phyloP scores from a whole-genome alignment of 1,140 invertebrate species.

The Papilio aristodemus region DNA sequence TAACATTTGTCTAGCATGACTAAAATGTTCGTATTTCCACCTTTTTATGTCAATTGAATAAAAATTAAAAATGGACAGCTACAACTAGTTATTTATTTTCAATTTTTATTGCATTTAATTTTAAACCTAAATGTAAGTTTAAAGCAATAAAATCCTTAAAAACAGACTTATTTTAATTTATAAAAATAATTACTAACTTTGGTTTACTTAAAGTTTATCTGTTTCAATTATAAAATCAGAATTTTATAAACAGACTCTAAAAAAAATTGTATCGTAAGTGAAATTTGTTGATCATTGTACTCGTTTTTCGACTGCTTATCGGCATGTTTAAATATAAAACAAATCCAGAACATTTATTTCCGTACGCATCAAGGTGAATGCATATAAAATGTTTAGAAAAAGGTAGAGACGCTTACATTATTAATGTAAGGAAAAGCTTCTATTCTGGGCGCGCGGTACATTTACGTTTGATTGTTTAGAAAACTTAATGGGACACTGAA shows the following conservation, averaged over 20 bases:
- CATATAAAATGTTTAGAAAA: conserved; percentile 1
- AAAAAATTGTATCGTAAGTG: neutral
- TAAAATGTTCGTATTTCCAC: conserved; percentile 23
- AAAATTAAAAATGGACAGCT: too few relatives aligned
- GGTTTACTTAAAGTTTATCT: neutral
- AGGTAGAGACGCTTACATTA: conserved; percentile 7
- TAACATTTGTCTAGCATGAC: neutral
- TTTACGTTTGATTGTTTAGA: neutral
- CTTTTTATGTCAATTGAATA: neutral
- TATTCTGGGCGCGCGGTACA: neutral
- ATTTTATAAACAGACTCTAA: neutral
- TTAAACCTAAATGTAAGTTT: too few relatives aligned
- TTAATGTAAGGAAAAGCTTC: neutral
- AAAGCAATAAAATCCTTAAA: too few relatives aligned
- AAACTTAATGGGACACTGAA: neutral
- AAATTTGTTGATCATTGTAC: neutral
- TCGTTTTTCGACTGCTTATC: neutral
- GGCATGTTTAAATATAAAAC: neutral
- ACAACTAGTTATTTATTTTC: too few relatives aligned
- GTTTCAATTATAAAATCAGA: neutral
- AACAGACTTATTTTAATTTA: too few relatives aligned
- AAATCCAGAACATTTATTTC: conserved; percentile 9
- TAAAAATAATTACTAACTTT: neutral
- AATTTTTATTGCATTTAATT: too few relatives aligned
- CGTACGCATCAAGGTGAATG: conserved; percentile 4